Percentiles rank a stretch among this genome's conserved stretches.
Conservation (phyloP, 2,113 vertebrate species). For the Odobenus rosmarus region DNA sequence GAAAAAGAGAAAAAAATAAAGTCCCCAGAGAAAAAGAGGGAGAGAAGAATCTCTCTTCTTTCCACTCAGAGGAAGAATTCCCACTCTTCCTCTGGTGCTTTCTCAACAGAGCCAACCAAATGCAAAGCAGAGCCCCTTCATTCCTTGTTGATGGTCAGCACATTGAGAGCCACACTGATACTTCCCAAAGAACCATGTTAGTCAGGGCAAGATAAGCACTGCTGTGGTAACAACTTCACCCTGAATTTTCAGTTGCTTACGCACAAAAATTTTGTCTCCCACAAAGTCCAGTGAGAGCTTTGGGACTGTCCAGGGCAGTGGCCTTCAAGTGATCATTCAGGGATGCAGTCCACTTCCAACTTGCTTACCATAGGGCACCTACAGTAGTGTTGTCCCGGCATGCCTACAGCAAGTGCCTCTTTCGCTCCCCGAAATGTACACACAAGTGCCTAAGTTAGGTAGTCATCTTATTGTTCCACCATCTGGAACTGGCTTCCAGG, state of each 20-base stretch:
- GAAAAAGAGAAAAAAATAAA: neutral
- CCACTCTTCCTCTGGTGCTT: neutral
- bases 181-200: neutral
- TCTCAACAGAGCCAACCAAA: neutral
- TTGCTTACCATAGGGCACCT: neutral
- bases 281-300: neutral
- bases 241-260: neutral
- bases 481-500: neutral
- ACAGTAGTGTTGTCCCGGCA: neutral
- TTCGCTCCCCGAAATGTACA: fast-evolving
- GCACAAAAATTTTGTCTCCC: neutral
- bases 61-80: neutral
- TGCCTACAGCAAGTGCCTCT: neutral
- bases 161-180: neutral
- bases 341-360: neutral
- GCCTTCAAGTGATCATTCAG: neutral
- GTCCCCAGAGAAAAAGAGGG: neutral
- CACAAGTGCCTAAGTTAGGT: neutral
- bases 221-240: neutral
- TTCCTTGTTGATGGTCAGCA: neutral
- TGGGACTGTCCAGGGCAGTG: neutral
- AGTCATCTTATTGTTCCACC: neutral
- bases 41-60: neutral
- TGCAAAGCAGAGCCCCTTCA: neutral
- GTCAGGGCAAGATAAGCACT: neutral